Conservation (phyloP, 1,140 invertebrate genomes). For the Octopus sinensis region DNA sequence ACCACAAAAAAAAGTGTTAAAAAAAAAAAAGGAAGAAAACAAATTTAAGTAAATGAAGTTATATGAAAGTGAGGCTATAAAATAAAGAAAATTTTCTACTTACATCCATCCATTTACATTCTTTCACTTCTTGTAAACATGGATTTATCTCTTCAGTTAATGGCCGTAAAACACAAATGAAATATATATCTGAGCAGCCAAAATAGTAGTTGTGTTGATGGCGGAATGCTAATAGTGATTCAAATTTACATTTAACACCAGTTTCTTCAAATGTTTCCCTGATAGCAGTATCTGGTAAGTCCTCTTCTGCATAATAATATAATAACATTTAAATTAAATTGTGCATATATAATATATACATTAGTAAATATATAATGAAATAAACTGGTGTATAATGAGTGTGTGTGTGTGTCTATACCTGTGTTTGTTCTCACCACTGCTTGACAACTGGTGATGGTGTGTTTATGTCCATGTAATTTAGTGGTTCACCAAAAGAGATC, state of each 20-base stretch:
- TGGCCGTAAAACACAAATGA: conserved; percentile 72
- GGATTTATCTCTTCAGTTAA: conserved; percentile 64
- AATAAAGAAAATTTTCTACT: background rate
- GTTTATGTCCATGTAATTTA: too few species aligned
- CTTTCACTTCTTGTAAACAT: conserved; percentile 72
- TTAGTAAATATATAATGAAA: too few species aligned
- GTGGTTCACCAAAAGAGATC: too few species aligned
- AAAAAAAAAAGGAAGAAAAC: background rate
- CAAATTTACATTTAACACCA: conserved; percentile 73
- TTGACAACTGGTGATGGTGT: too few species aligned
- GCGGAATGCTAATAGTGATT: conserved; percentile 72
- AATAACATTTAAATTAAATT: background rate
- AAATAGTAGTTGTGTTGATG: conserved; percentile 69
- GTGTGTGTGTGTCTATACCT: too few species aligned
- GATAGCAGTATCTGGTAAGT: conserved; percentile 72
- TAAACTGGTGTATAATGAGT: too few species aligned
- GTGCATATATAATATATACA: too few species aligned
- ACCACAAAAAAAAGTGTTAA: background rate
- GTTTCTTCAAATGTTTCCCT: conserved; percentile 89
- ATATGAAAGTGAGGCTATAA: background rate
- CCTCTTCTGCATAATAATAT: conserved; percentile 66
- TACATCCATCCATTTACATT: conserved; percentile 74
- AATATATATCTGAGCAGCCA: conserved; percentile 81
- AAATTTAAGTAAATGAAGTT: background rate
- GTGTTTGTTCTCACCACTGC: too few species aligned